Evolutionary conservation across 2,113 vertebrate species (phyloP).

Genomic region (Chamaea fasciata): DNA sequence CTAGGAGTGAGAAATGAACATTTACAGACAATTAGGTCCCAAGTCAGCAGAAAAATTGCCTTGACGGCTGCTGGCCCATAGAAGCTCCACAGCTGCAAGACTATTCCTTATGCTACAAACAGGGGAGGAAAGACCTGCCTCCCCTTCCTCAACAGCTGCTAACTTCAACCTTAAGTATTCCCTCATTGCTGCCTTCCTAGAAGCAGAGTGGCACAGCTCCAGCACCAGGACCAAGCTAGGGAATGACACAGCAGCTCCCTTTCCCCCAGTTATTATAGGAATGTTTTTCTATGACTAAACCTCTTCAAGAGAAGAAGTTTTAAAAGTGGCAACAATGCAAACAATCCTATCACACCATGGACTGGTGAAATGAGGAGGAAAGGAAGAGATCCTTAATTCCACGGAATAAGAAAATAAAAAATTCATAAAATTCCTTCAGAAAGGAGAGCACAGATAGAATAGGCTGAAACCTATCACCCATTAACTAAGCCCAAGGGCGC

Average conservation of each 20-base stretch:
- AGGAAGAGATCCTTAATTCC: neutral
- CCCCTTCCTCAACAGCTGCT: slow-evolving; percentile 45
- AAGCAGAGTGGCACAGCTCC: slow-evolving; percentile 27
- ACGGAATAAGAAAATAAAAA: neutral
- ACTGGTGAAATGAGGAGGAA: neutral
- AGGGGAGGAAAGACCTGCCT: slow-evolving; percentile 14
- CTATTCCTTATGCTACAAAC: slow-evolving; percentile 11
- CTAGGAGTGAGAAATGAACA: slow-evolving; percentile 35
- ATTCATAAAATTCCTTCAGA: neutral
- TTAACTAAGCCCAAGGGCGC: neutral
- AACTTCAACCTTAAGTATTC: slow-evolving; percentile 21
- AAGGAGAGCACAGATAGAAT: neutral
- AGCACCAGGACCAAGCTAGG: neutral
- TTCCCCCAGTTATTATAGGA: neutral
- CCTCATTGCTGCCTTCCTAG: slow-evolving; percentile 1
- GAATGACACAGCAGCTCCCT: slow-evolving; percentile 8
- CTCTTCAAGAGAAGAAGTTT: neutral
- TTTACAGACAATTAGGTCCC: slow-evolving; percentile 63
- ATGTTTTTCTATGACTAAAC: neutral
- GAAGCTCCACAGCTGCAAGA: slow-evolving; percentile 33
- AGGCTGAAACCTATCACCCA: neutral
- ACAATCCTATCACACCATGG: neutral
- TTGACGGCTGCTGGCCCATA: slow-evolving; percentile 38
- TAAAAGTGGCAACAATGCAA: neutral
- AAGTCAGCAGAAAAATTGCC: slow-evolving; percentile 48